Evolutionary conservation across 2,888 invertebrate genomes (phyloP).

Genomic region (Baccha elongata): DNA sequence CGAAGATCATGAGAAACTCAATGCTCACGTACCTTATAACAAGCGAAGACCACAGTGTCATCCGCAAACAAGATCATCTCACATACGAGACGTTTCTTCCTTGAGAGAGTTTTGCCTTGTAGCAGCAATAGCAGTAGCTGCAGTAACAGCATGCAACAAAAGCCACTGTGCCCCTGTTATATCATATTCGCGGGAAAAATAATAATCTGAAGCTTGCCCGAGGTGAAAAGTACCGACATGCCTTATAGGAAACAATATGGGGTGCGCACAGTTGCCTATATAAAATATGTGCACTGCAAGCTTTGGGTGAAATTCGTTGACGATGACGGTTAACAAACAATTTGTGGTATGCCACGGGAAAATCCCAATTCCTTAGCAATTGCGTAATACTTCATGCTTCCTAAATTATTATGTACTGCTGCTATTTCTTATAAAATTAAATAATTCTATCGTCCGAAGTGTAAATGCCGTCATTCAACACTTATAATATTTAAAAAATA

Average conservation of each 20-base stretch:
- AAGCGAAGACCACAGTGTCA: slow-evolving; percentile 52
- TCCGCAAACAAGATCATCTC: slow-evolving; percentile 59
- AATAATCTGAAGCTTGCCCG: slow-evolving; percentile 44
- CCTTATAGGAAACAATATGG: slow-evolving; percentile 51
- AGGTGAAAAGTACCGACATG: slow-evolving; percentile 55
- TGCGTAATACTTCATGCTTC: slow-evolving; percentile 48
- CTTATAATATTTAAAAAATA: slow-evolving; percentile 36
- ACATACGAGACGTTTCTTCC: slow-evolving; percentile 62
- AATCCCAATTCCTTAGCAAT: slow-evolving; percentile 33
- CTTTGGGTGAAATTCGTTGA: slow-evolving; percentile 45
- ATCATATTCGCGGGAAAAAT: slow-evolving; percentile 72
- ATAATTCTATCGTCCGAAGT: slow-evolving; percentile 12
- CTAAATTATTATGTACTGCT: background rate
- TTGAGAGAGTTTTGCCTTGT: slow-evolving; percentile 50
- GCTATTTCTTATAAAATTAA: background rate
- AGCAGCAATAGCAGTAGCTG: background rate
- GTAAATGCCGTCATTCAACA: slow-evolving; percentile 40
- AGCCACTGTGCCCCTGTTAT: slow-evolving; percentile 57
- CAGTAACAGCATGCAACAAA: background rate
- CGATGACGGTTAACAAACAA: too few species aligned
- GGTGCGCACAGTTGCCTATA: slow-evolving; percentile 32
- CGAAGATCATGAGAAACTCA: slow-evolving; percentile 44
- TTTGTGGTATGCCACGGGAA: slow-evolving; percentile 51
- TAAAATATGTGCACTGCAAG: background rate
- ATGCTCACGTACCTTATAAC: background rate